Evolutionary conservation across 2,113 vertebrate species (phyloP).

Genomic region (Eretmochelys imbricata): DNA sequence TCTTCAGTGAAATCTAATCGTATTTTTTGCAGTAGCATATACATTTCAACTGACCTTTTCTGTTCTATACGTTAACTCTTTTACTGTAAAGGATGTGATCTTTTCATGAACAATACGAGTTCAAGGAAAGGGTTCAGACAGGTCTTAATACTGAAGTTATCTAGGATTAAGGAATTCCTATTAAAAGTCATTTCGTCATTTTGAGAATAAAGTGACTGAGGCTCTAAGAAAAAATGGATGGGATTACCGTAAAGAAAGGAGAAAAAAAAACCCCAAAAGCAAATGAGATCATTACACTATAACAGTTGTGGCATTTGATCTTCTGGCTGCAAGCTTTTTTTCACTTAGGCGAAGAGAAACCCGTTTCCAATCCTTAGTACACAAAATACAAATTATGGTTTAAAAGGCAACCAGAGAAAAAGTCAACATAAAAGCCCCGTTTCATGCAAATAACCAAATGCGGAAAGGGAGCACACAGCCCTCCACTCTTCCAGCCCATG

Average conservation of each 20-base stretch:
- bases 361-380: background rate
- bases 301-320: background rate
- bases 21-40: background rate
- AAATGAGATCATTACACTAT: background rate
- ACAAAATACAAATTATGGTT: background rate
- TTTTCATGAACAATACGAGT: background rate
- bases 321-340: background rate
- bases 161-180: slow-evolving; percentile 4
- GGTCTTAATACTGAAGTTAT: background rate
- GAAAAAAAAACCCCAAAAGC: background rate
- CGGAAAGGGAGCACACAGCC: background rate
- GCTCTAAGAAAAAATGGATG: background rate
- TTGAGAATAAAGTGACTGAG: background rate
- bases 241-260: background rate
- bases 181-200: background rate
- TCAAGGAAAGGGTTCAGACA: background rate
- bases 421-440: background rate
- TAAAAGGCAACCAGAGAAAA: background rate
- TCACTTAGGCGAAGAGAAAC: fast-evolving
- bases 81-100: background rate
- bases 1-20: background rate
- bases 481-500: background rate
- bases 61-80: background rate
- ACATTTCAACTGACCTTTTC: background rate
- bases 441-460: background rate